Percentiles rank a stretch among this genome's conserved stretches.
These are phyloP conservation scores for Cheilosia scutellata DNA, from an alignment of 2,888 invertebrate species.

Conservation along the genomic window DNA sequence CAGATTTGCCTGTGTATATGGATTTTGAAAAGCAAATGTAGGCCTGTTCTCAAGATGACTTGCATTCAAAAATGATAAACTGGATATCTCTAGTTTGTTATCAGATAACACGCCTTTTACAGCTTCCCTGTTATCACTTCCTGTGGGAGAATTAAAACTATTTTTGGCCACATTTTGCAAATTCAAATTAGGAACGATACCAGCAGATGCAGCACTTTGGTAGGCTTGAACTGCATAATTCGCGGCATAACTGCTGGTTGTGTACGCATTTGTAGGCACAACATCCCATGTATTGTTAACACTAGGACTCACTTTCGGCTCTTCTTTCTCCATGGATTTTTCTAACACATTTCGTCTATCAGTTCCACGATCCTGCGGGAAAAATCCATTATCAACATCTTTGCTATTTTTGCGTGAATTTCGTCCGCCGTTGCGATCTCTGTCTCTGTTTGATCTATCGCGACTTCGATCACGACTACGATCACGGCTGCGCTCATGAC, in stretches of 20 bases:
- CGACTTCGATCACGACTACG: slow-evolving; percentile 85
- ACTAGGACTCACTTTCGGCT: not conserved
- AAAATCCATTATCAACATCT: slow-evolving; percentile 27
- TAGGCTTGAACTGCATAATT: slow-evolving; percentile 62
- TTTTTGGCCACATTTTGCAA: not conserved
- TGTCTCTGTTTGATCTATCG: slow-evolving; percentile 81
- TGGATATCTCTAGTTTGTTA: slow-evolving; percentile 37
- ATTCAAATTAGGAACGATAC: slow-evolving; percentile 19
- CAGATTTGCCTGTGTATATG: slow-evolving; percentile 77
- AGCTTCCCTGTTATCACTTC: not conserved
- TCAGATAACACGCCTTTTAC: not conserved
- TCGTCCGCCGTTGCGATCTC: slow-evolving; percentile 84
- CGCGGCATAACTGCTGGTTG: slow-evolving; percentile 56
- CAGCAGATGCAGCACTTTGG: slow-evolving; percentile 45
- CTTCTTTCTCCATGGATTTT: slow-evolving; percentile 36
- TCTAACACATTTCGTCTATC: slow-evolving; percentile 43
- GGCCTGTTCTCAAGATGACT: slow-evolving; percentile 62
- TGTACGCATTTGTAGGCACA: slow-evolving; percentile 65
- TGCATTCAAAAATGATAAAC: slow-evolving; percentile 58
- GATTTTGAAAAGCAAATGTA: slow-evolving; percentile 78
- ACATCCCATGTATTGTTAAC: slow-evolving; percentile 49
- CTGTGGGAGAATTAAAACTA: slow-evolving; percentile 29
- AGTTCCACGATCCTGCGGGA: slow-evolving; percentile 28
- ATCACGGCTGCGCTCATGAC: slow-evolving; percentile 82
- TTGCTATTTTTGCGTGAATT: slow-evolving; percentile 44